Conservation (phyloP, 2,888 invertebrate genomes). For the Dolomedes plantarius region DNA sequence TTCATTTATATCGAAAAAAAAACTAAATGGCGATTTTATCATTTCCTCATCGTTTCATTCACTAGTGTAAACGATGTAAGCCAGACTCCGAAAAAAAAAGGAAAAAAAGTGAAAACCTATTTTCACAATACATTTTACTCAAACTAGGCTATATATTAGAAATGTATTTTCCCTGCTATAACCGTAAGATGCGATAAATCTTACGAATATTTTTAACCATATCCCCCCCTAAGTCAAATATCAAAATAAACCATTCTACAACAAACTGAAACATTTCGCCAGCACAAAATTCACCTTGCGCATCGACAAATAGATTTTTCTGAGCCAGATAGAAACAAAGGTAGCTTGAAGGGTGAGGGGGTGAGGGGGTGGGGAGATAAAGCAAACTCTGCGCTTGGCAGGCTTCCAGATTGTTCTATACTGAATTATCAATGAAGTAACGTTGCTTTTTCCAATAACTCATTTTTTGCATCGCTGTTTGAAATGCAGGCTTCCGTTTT, state of each 20-base stretch:
- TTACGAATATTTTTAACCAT: no score
- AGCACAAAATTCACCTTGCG: constrained; percentile 16
- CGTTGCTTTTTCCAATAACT: constrained; percentile 65
- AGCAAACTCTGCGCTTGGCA: constrained; percentile 42
- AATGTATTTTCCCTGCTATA: no score
- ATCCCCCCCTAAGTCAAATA: no score
- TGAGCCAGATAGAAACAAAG: constrained; percentile 35
- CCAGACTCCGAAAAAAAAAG: no score
- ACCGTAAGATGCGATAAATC: no score
- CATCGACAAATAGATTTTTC: constrained; percentile 57
- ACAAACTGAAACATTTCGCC: constrained; percentile 9
- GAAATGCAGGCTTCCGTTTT: constrained; percentile 13
- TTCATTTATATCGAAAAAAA: no score
- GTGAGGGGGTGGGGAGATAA: not conserved
- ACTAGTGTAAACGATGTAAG: no score
- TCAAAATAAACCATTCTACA: not conserved
- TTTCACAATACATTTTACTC: no score
- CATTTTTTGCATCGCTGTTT: constrained; percentile 38
- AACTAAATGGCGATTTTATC: no score
- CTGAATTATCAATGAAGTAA: constrained; percentile 62
- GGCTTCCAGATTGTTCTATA: constrained; percentile 53
- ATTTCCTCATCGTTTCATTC: no score
- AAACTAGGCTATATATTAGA: no score
- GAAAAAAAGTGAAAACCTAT: no score
- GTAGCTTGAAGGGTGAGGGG: not conserved